Conservation (phyloP, 2,113 vertebrate genomes). For the Albula goreensis region DNA sequence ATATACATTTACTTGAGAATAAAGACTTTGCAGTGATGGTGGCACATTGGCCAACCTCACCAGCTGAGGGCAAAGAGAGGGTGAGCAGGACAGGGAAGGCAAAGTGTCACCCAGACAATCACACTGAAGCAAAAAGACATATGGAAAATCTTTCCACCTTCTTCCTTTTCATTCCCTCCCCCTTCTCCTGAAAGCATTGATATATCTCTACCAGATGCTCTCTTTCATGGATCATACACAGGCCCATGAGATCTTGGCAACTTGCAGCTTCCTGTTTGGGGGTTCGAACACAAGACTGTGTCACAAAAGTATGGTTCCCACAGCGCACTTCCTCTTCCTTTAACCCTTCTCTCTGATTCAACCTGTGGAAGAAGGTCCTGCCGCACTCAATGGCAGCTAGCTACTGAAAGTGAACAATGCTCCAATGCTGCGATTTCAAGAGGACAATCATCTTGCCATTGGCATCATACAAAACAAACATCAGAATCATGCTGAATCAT, state of each 20-base stretch:
- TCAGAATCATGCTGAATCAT: background rate
- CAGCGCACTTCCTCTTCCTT: background rate
- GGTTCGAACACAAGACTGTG: background rate
- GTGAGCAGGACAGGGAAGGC: background rate
- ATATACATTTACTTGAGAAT: background rate
- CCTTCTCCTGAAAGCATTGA: background rate
- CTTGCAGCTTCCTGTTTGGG: background rate
- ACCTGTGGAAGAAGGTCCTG: background rate
- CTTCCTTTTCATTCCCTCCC: background rate
- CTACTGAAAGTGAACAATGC: background rate
- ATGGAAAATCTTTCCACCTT: background rate
- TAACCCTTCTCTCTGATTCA: background rate
- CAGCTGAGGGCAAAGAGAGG: background rate
- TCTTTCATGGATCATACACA: conserved; percentile 5
- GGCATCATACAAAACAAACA: background rate
- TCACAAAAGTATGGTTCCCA: background rate
- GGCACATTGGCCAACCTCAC: background rate
- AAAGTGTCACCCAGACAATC: background rate
- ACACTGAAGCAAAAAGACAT: background rate
- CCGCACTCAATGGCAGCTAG: background rate
- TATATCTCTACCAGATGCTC: conserved; percentile 27
- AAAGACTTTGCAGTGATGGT: background rate
- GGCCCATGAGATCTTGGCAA: background rate
- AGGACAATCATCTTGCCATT: background rate
- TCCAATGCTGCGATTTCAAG: background rate